Conservation (phyloP, 2,797 vertebrate species). For the Eleutherodactylus coqui region DNA sequence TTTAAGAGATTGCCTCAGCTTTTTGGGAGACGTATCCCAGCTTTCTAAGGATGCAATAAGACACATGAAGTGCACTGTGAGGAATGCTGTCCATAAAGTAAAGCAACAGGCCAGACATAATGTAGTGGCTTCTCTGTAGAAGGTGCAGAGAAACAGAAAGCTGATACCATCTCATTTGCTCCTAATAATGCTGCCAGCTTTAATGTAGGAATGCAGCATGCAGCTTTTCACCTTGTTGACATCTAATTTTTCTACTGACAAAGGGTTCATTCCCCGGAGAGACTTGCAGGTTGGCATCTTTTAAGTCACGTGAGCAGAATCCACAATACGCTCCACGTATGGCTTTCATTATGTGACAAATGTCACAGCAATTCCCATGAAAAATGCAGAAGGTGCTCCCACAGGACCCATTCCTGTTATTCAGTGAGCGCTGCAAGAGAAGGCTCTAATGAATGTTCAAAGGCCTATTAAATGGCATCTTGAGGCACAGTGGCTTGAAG, state of each 20-base stretch:
- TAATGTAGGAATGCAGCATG: slow-evolving; percentile 69
- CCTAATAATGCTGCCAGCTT: slow-evolving; percentile 71
- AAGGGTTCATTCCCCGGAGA: slow-evolving; percentile 71
- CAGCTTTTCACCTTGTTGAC: slow-evolving; percentile 68
- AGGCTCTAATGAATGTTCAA: slow-evolving; percentile 69
- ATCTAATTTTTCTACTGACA: slow-evolving; percentile 77
- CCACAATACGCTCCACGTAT: slow-evolving; percentile 64
- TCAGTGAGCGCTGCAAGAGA: slow-evolving; percentile 66
- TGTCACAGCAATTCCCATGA: slow-evolving; percentile 61
- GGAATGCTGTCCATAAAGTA: slow-evolving; percentile 34
- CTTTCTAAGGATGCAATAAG: slow-evolving; percentile 2
- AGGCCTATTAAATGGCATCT: slow-evolving; percentile 64
- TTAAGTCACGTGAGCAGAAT: slow-evolving; percentile 69
- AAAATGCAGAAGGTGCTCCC: slow-evolving; percentile 69
- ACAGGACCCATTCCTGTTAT: slow-evolving; percentile 66
- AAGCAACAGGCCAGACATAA: slow-evolving; percentile 54
- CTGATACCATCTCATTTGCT: slow-evolving; percentile 69
- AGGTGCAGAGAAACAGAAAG: slow-evolving; percentile 65
- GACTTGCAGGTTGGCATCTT: slow-evolving; percentile 68
- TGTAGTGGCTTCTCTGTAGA: slow-evolving; percentile 31
- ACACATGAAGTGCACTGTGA: slow-evolving; percentile 17
- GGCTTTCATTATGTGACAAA: slow-evolving; percentile 69
- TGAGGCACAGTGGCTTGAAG: slow-evolving; percentile 62
- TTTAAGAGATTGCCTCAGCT: background rate
- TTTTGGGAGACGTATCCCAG: background rate